Percentiles rank a stretch among this genome's conserved stretches.
phyloP scores from a whole-genome alignment of 2,113 vertebrate species.

The Archilochus colubris region DNA sequence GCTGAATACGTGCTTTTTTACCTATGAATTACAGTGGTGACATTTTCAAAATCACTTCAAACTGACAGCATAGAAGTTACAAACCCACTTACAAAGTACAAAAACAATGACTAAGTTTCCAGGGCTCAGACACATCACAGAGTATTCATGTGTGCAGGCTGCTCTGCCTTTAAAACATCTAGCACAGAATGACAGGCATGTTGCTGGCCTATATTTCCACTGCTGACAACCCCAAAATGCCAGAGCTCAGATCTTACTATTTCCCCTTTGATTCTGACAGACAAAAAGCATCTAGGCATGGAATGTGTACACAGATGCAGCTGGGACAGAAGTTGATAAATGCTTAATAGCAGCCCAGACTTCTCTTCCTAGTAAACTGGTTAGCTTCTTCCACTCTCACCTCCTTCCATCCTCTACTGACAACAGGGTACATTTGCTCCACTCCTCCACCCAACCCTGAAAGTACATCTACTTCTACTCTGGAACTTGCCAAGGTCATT shows the following conservation, averaged over 20 bases:
- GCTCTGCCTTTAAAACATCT: neutral
- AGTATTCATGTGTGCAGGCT: neutral
- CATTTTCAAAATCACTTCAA: constrained; percentile 6
- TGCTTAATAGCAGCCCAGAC: neutral
- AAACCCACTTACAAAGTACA: neutral
- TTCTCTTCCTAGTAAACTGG: neutral
- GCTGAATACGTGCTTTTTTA: neutral
- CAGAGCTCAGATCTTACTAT: neutral
- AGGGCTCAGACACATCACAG: neutral
- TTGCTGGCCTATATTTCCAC: neutral
- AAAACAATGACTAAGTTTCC: neutral
- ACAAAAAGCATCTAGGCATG: neutral
- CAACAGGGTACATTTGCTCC: neutral
- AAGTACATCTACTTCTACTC: neutral
- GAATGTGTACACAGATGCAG: fast-evolving
- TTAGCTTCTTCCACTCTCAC: neutral
- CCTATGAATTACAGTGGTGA: neutral
- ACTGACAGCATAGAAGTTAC: neutral
- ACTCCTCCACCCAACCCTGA: neutral
- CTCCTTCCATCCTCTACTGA: neutral
- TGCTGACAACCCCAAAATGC: neutral
- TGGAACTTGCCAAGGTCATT: neutral
- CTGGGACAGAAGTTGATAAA: neutral
- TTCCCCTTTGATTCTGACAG: neutral
- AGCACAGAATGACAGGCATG: neutral